Base-by-base conservation (phyloP, 2,797 vertebrate genomes). In the Coregonus sp. region DNA sequence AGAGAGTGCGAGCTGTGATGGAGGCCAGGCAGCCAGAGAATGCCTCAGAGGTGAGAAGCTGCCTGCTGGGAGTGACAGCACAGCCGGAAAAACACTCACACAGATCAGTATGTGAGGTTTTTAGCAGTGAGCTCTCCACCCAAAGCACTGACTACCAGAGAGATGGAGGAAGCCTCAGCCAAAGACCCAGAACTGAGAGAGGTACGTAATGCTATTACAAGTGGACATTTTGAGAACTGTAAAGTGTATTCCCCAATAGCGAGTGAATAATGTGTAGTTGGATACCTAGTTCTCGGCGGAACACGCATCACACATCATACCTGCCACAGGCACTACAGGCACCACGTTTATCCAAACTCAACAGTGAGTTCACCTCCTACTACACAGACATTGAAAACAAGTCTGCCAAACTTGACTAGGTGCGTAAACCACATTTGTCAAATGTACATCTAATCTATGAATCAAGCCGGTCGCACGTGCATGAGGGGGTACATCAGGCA, bases 141-240 rank as follows among this genome's bases (percentile, higher is more conserved):
- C 4, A 78, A 50, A 68, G 51, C 73, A n/a, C 67, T 81, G 0
- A 82, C 82, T 16, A 83, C 78, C 0, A 66, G 61, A 18, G 72
- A 83, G 15, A 56, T 74, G 0, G 52, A 54, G 52, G 52, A 54
- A 54, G 52, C 52, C 11, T 54, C 52, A 15, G 52, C 52, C 18
- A 54, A 14, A 14, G 52, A 70, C 16, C 68, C 35, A 6, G 25
- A 65, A 11, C 61, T 56, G 4, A 56, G 14, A 15, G 68, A 72
- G 73, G n/a, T 68, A n/a, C 0, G 73, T 5, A 16, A 72, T 16
- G 70, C 70, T 5, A 74, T 78, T 14, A 35, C 31, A 79, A 82
- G 4, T 25, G 75, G 80, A 78, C 72, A 74, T 11, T 86, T 77
- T 82, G 75, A 80, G 11, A 82, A 81, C 2, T 83, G 47, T 40